Evolutionary conservation across 1,140 invertebrate genomes (phyloP).

Genomic region (Brachionus sp.): DNA sequence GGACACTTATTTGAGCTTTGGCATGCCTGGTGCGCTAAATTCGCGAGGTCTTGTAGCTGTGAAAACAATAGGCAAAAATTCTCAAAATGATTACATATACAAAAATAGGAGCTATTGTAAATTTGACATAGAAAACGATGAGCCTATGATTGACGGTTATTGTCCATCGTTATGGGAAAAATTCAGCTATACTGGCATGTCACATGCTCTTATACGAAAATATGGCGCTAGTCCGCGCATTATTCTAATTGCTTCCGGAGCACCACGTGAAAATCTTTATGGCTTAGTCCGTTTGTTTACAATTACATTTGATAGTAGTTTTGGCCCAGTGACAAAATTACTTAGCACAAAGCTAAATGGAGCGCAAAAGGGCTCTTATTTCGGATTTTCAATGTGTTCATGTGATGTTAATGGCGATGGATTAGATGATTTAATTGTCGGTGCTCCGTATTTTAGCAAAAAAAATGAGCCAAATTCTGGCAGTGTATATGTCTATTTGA

Average conservation of each 20-base stretch:
- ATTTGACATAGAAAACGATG: slow-evolving; percentile 43
- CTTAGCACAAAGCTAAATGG: slow-evolving; percentile 1
- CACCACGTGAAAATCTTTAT: neutral
- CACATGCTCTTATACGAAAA: neutral
- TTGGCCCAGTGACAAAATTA: neutral
- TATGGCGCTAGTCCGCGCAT: neutral
- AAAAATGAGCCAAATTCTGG: slow-evolving; percentile 36
- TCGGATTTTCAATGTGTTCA: slow-evolving; percentile 46
- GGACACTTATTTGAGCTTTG: slow-evolving; percentile 16
- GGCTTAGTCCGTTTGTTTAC: slow-evolving; percentile 26
- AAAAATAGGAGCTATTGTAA: slow-evolving; percentile 36
- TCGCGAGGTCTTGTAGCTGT: slow-evolving; percentile 29
- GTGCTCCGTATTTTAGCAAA: slow-evolving; percentile 39
- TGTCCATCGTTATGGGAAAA: slow-evolving; percentile 32
- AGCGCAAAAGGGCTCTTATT: slow-evolving; percentile 45
- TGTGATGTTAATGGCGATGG: slow-evolving; percentile 47
- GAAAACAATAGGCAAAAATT: slow-evolving; percentile 26
- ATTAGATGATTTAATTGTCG: slow-evolving; percentile 40
- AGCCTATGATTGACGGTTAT: slow-evolving; percentile 25
- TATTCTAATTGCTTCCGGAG: neutral
- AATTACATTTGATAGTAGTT: slow-evolving; percentile 11
- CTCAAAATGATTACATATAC: slow-evolving; percentile 16
- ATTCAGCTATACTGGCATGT: slow-evolving; percentile 27
- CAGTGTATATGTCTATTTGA: slow-evolving; percentile 46
- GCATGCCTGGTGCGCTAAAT: slow-evolving; percentile 42